These are phyloP conservation scores for Zophobas atratus DNA, from an alignment of 1,140 invertebrate genomes.

Conservation along the genomic window DNA sequence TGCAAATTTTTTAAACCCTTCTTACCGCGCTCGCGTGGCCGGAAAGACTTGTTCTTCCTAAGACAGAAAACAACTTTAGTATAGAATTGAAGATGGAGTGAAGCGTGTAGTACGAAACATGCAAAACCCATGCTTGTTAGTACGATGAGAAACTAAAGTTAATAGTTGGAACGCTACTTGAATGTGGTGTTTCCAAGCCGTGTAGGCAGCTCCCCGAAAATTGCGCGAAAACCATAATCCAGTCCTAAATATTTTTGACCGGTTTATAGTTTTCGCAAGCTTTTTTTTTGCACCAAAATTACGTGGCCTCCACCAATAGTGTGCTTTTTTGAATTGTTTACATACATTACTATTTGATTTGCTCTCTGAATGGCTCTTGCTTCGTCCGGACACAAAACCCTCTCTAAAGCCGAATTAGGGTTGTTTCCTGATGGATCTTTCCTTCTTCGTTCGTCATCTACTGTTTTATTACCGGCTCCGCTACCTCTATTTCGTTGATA, in stretches of 20 bases:
- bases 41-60: slow-evolving; percentile 93
- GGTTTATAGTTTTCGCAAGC: neutral
- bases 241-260: neutral
- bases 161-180: neutral
- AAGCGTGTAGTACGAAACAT: slow-evolving; percentile 21
- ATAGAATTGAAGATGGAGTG: neutral
- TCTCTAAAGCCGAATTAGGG: slow-evolving; percentile 68
- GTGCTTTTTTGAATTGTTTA: slow-evolving; percentile 62
- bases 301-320: slow-evolving; percentile 5
- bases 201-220: neutral
- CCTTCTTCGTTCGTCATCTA: slow-evolving; percentile 57
- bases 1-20: slow-evolving; percentile 91
- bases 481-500: slow-evolving; percentile 62
- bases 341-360: slow-evolving; percentile 89
- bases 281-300: neutral
- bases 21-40: slow-evolving; percentile 83
- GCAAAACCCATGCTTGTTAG: slow-evolving; percentile 47
- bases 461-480: slow-evolving; percentile 44
- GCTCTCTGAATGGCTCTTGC: slow-evolving; percentile 85
- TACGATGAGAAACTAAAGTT: slow-evolving; percentile 22
- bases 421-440: slow-evolving; percentile 56
- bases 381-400: slow-evolving; percentile 78
- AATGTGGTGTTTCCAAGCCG: neutral
- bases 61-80: slow-evolving; percentile 31
- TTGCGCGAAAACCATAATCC: neutral